Conservation (phyloP, 2,113 vertebrate genomes). For the Cavia aperea region DNA sequence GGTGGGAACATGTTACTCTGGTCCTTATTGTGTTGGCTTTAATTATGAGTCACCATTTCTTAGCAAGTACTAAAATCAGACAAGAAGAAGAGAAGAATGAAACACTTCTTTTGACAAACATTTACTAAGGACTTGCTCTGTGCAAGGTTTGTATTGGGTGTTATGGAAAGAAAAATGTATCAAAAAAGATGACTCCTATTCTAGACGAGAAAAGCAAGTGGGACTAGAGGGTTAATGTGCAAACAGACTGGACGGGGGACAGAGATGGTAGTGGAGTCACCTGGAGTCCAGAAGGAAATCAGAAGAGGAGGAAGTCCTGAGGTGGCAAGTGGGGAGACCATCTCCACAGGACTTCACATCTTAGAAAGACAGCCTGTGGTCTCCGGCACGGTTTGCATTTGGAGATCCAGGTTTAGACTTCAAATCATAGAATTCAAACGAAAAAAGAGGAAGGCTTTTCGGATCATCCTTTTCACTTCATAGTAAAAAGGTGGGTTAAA, state of each 20-base stretch:
- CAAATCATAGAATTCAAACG: neutral
- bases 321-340: neutral
- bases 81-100: slow-evolving; percentile 2
- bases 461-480: neutral
- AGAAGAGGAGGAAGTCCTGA: neutral
- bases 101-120: neutral
- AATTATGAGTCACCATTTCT: slow-evolving; percentile 37
- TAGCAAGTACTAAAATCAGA: slow-evolving; percentile 3
- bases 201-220: neutral
- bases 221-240: neutral
- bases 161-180: neutral
- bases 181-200: neutral
- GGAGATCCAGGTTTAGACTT: neutral
- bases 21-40: slow-evolving; percentile 42
- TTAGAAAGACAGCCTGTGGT: neutral
- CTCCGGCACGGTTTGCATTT: neutral
- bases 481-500: neutral
- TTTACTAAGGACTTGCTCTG: neutral
- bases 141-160: neutral
- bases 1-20: neutral
- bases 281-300: neutral
- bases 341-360: neutral
- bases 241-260: neutral
- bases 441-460: neutral
- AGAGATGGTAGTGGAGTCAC: neutral